phyloP scores from a whole-genome alignment of 1,140 invertebrate genomes.

The Dermatophagoides farinae region DNA sequence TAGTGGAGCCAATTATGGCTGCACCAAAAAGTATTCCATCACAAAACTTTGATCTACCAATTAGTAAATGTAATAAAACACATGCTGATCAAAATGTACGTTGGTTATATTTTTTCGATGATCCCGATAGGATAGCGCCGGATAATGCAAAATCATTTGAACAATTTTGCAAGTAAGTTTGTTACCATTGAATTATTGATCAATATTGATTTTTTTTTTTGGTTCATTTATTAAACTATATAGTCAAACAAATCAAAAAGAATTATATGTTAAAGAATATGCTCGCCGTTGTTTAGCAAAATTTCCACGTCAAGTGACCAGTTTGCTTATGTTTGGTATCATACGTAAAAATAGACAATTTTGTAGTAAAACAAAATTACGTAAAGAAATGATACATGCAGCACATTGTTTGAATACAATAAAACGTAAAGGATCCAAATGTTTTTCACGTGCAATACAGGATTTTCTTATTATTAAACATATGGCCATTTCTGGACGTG shows the following conservation, averaged over 20 bases:
- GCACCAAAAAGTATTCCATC: not conserved
- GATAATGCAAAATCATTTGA: not conserved
- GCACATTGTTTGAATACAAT: slow-evolving; percentile 10
- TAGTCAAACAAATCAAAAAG: slow-evolving; percentile 6
- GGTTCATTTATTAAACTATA: not conserved
- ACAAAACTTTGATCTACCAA: not conserved
- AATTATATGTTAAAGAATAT: slow-evolving; percentile 8
- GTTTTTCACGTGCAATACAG: not conserved
- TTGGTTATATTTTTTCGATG: slow-evolving; percentile 8
- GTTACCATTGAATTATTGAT: not conserved
- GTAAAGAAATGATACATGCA: not conserved
- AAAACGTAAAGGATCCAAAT: not conserved
- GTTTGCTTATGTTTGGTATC: slow-evolving; percentile 5
- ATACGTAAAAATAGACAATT: not conserved
- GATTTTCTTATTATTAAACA: not conserved
- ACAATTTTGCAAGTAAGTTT: slow-evolving; percentile 10
- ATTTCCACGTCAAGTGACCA: slow-evolving; percentile 11
- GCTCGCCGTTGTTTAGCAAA: not conserved
- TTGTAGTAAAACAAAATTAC: slow-evolving; percentile 1
- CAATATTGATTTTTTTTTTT: not conserved
- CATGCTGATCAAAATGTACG: not conserved
- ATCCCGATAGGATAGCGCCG: not conserved
- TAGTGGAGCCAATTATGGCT: too few relatives aligned
- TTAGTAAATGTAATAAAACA: not conserved
- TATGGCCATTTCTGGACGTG: not conserved